Evolutionary conservation across 2,888 invertebrate genomes (phyloP).

Genomic region (Abscondita cerata): DNA sequence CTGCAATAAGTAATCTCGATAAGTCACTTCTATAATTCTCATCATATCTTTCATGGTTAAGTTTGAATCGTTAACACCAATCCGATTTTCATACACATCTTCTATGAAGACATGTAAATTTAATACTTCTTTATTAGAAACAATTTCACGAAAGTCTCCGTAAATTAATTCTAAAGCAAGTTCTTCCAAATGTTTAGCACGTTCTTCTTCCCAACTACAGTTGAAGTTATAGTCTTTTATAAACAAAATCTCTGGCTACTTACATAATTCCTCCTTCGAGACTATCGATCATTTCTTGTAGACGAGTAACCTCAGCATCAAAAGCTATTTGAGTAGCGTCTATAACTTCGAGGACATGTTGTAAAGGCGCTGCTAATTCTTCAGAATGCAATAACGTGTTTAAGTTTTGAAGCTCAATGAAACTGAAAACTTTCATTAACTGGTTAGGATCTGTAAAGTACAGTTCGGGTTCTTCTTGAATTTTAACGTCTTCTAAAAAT

Average conservation of each 20-base stretch:
- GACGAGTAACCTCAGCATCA: constrained; percentile 54
- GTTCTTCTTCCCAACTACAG: constrained; percentile 60
- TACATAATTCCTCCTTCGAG: constrained; percentile 56
- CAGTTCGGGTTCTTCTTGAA: constrained; percentile 61
- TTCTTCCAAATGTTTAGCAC: constrained; percentile 61
- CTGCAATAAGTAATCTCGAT: constrained; percentile 55
- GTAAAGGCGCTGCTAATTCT: constrained; percentile 63
- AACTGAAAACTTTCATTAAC: constrained; percentile 64
- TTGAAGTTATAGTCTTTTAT: not conserved
- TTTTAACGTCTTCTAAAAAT: constrained; percentile 60
- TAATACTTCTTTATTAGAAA: constrained; percentile 64
- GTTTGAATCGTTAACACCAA: constrained; percentile 66
- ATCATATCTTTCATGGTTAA: constrained; percentile 65
- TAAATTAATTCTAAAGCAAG: constrained; percentile 64
- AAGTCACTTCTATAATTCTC: constrained; percentile 64
- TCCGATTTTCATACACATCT: constrained; percentile 68
- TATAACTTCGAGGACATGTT: constrained; percentile 60
- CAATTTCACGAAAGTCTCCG: constrained; percentile 64
- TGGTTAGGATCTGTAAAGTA: constrained; percentile 66
- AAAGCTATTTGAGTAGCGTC: constrained; percentile 57
- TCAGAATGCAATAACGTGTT: constrained; percentile 68
- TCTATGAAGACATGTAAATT: constrained; percentile 67
- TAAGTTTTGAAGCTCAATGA: constrained; percentile 69
- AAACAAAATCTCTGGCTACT: constrained; percentile 18
- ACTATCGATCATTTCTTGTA: constrained; percentile 57